Base-by-base conservation (phyloP, 2,888 invertebrate species). In the Euphydryas editha region DNA sequence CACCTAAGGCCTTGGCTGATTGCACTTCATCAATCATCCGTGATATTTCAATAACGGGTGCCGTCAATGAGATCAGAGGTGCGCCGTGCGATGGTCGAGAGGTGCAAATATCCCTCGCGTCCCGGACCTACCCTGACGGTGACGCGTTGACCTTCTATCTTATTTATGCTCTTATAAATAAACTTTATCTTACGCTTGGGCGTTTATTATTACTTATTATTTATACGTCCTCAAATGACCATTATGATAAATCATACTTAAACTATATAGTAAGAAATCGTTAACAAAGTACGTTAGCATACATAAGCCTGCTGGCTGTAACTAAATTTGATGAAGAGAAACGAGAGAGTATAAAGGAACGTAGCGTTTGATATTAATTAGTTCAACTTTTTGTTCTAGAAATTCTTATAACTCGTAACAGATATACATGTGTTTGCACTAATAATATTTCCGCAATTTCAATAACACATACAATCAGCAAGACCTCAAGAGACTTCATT, bases 81-180 rank as follows among this genome's bases (percentile, higher is more conserved):
- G 24, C n/a, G 21, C 21, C 13, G 21, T 21, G 24, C n/a, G 21
- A 49, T 21, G 15, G 20, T 74, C 44, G 13, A 71, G 77, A 72
- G 73, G 63, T 75, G 71, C 73, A 76, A 74, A 72, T 72, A 75
- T 76, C 69, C 76, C 76, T 73, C 76, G n/a, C n/a, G 82, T 83
- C 82, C 82, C 85, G 83, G 89, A 90, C 90, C 90, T 89, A 90
- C 90, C 88, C 88, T 85, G 86, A 83, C 73, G 85, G 77, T 73
- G 70, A 78, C 74, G 83, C 83, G 85, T 85, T 82, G 84, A 84
- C 85, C 84, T 85, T 86, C 83, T 81, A 83, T 87, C 84, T 83
- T 82, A 83, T 86, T 85, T 85, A 84, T 85, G 85, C 81, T 81
- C 74, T 83, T 86, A 88, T 89, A 84, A 88, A 89, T 89, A 88